Evolutionary conservation across 2,888 invertebrate species (phyloP).

Genomic region (Rotaria magnacalcarata): DNA sequence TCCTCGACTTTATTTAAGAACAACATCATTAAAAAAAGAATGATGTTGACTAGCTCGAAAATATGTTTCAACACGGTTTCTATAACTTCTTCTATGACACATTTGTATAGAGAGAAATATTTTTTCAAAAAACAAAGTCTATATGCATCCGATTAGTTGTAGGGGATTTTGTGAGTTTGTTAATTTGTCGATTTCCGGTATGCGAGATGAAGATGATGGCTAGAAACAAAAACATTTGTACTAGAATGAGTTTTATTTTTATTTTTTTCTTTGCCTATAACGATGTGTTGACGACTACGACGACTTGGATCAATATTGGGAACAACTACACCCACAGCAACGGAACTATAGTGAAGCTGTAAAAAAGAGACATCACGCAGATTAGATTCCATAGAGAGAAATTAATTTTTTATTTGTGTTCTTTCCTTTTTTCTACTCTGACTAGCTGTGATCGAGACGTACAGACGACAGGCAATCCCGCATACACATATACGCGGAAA

Average conservation of each 20-base stretch:
- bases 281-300: background rate
- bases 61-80: background rate
- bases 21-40: background rate
- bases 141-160: background rate
- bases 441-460: background rate
- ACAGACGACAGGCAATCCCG: background rate
- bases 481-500: background rate
- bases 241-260: background rate
- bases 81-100: background rate
- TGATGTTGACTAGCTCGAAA: background rate
- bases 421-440: background rate
- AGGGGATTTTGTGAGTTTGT: background rate
- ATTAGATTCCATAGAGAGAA: slow-evolving; percentile 29
- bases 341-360: background rate
- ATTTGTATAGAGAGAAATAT: background rate
- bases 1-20: background rate
- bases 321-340: background rate
- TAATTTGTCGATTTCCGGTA: slow-evolving; percentile 8
- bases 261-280: background rate
- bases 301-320: background rate
- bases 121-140: background rate
- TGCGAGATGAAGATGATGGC: background rate
- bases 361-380: slow-evolving; percentile 18
- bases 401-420: slow-evolving; percentile 26
- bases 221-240: slow-evolving; percentile 15